Evolutionary conservation across 30 jellyfish, hydroid and myxozoan species (phyloP).

Genomic region (Nemopilema nomurai): DNA sequence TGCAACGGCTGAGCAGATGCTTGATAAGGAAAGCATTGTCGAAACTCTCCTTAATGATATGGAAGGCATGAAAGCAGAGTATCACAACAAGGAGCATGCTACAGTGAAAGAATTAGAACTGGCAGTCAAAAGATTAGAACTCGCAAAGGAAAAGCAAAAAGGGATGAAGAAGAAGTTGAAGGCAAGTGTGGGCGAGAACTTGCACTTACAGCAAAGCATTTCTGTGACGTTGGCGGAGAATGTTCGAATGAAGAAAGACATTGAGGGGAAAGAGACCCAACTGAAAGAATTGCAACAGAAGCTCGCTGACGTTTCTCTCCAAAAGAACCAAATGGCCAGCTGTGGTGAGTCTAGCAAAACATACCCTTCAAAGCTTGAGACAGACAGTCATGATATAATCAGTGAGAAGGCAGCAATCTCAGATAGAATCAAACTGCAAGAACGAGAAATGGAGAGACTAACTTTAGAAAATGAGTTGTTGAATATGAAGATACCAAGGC

Average conservation of each 20-base stretch:
- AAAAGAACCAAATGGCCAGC: neutral
- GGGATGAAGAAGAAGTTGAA: neutral
- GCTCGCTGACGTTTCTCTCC: neutral
- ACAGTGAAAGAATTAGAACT: neutral
- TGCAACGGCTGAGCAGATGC: neutral
- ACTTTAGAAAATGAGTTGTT: neutral
- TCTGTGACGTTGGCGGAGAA: neutral
- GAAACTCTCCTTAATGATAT: neutral
- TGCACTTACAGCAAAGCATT: neutral
- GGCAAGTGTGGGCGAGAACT: neutral
- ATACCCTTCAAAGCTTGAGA: no score
- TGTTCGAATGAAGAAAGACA: neutral
- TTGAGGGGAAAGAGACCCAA: neutral
- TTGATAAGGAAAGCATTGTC: neutral
- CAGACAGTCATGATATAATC: neutral
- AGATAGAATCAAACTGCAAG: no score
- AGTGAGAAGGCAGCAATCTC: no score
- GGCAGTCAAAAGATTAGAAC: neutral
- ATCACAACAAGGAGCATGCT: neutral
- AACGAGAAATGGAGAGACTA: neutral
- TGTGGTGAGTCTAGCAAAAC: no score
- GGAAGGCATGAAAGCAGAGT: neutral
- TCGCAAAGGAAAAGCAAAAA: neutral
- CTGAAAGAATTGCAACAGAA: neutral
- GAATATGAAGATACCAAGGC: neutral